Base-by-base conservation (phyloP, 1,140 invertebrate genomes). In the Oryctes rhinoceros region DNA sequence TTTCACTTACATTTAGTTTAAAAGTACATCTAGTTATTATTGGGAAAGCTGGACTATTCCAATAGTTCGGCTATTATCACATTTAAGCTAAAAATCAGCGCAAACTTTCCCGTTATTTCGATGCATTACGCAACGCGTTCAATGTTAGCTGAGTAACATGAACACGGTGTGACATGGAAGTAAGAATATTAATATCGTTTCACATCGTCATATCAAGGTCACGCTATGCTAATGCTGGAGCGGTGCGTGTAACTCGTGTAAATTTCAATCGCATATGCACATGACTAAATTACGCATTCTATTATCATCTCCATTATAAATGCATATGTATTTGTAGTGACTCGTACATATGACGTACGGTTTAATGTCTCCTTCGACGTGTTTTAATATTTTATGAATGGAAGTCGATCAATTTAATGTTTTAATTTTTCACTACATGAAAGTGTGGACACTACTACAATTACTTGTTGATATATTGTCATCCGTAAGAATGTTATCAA, bases 61-160 rank as follows among this genome's bases (percentile, higher is more conserved):
- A 59, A 6, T 59, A 15, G 5, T 18, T 59, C 53, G 53, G 15
- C 6, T 59, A 59, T 59, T 59, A 59, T 59, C 15, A n/a, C 18
- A 59, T n/a, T 59, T 18, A 18, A 59, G n/a, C 53, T 53, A 53
- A 59, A 71, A 71, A 71, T 67, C 30, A 30, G 20, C 9, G 65
- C 11, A 37, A 35, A 71, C 65, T 71, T 71, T 71, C 65, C 35
- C 65, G 65, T 71, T 24, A 71, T 35, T 71, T 35, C 20, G 24
- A 71, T 71, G 35, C 65, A 71, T 71, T 71, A 71, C 53, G 53
- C 53, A 59, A 59, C 53, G 53, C 65, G 24, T 71, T 71, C 65
- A 71, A 71, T 71, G 65, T 71, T 71, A 71, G 65, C 65, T 71
- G 65, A 37, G 65, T 71, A 71, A 71, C 65, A 71, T 71, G 65